Percentiles rank a stretch among this genome's conserved stretches.
Evolutionary conservation across 2,797 vertebrate genomes (phyloP).

Genomic region (Enteromius argenteus): DNA sequence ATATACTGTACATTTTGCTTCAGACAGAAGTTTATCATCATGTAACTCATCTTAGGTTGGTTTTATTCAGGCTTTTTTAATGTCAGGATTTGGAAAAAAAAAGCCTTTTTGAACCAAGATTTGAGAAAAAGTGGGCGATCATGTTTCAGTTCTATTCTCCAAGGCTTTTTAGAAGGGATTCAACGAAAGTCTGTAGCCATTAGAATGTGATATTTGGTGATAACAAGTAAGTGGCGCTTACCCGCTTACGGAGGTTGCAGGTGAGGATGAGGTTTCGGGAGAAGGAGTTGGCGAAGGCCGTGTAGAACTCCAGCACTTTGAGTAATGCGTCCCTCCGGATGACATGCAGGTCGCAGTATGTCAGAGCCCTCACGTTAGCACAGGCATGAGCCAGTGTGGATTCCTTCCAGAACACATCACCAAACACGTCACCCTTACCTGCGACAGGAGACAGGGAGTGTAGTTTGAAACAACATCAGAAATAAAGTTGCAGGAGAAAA

Average conservation of each 20-base stretch:
- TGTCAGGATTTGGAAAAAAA: not conserved
- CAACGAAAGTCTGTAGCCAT: not conserved
- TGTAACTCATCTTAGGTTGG: not conserved
- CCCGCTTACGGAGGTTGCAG: slow-evolving; percentile 95
- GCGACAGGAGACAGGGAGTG: slow-evolving; percentile 27
- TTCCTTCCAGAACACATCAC: slow-evolving; percentile 98
- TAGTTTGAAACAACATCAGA: not conserved
- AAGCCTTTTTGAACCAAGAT: not conserved
- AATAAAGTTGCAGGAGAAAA: not conserved
- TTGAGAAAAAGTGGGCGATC: not conserved
- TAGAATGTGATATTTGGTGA: not conserved
- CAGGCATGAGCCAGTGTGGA: slow-evolving; percentile 89
- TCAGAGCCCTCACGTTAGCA: slow-evolving; percentile 93
- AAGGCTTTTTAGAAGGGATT: not conserved
- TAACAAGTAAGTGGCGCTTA: slow-evolving; percentile 69
- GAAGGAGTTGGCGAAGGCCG: slow-evolving; percentile 94
- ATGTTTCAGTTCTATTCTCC: not conserved
- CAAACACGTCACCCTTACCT: slow-evolving; percentile 98
- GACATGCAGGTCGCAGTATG: slow-evolving; percentile 96
- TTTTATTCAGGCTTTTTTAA: not conserved
- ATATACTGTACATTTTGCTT: not conserved
- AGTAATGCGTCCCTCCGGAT: slow-evolving; percentile 93
- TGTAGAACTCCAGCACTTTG: slow-evolving; percentile 96
- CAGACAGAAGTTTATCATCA: not conserved
- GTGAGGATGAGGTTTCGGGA: slow-evolving; percentile 95